Base-by-base conservation (phyloP, 2,888 invertebrate species). In the Pandemis corylana region DNA sequence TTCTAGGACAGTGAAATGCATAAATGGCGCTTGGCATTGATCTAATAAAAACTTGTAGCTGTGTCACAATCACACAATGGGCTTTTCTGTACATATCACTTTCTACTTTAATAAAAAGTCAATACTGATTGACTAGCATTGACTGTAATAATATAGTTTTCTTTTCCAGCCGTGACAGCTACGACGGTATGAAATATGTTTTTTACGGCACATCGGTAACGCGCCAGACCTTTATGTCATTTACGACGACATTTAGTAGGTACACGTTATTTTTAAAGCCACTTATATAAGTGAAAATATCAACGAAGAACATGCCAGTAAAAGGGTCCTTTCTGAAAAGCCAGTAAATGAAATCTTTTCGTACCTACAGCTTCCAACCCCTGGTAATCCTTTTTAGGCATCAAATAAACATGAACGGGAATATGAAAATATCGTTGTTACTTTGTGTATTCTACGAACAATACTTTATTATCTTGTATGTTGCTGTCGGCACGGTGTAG, bases 161-260 rank as follows among this genome's bases (percentile, higher is more conserved):
- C 12, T 28, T 59, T 49, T 28, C 10, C n/a, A 28, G 20, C 15
- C 53, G 51, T 41, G 62, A 51, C 62, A 67, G 72, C 53, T n/a
- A 53, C 36, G 49, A 28, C 13, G n/a, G 66, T 66, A 66, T 68
- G 72, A 72, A 53, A 46, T 44, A 63, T 41, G 53, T 28, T 63
- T 71, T 71, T 71, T 71, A 72, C 67, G 67, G 15, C 62, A 63
- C 36, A 36, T n/a, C 68, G 63, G 53, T 72, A 59, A 44, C 53
- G 63, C 63, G 36, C 56, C 63, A 51, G 51, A 51, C 63, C 63
- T 62, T 64, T 42, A 42, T 46, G 62, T 72, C 72, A 72, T 72
- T 72, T 72, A 72, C 53, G 72, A 72, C 53, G 72, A 72, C 72
- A 72, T 68, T 72, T 68, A 72, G 68, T 72, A 41, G 7, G 36